Base-by-base conservation (phyloP, 2,888 invertebrate species). In the Tethea ocularis region DNA sequence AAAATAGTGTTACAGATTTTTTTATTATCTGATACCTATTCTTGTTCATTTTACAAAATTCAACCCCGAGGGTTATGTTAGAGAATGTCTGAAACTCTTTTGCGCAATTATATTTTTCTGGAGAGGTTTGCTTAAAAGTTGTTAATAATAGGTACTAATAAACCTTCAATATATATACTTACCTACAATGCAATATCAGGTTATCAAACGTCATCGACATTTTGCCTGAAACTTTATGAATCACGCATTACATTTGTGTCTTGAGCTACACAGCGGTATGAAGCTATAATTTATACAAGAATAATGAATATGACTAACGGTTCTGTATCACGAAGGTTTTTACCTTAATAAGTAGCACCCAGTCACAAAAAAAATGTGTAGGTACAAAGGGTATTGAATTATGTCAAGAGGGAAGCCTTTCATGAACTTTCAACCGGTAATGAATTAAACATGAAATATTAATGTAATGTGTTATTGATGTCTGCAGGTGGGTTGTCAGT, bases 221-320 rank as follows among this genome's bases (percentile, higher is more conserved):
- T 29, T 29, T 2, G 33, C 13, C 13, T 80, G 72, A 76, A 79
- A 77, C 77, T 82, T 79, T 82, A 80, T 78, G 79, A 84, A 89
- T 85, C 88, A 89, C 88, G 88, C 81, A 84, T 75, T 66, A 67
- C 73, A 65, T 63, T 77, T 70, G 71, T 83, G 78, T 82, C 77
- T 74, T 70, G 74, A 73, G 80, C 80, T 79, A 74, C 80, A 84
- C 82, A 84, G 20, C 26, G 83, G 81, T 86, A 84, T 84, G 78
- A 86, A 84, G 78, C 83, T 85, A 88, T 89, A 90, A 88, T 88
- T 89, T 88, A 87, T 86, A 85, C 84, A 78, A 85, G 83, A 83
- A 86, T 88, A 91, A 87, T 88, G 86, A 88, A 88, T 86, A 83
- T 89, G 88, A 91, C 80, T 87, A 89, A 91, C 86, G 84, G 84